Conservation (phyloP, 2,113 vertebrate genomes). For the Scomber scombrus region DNA sequence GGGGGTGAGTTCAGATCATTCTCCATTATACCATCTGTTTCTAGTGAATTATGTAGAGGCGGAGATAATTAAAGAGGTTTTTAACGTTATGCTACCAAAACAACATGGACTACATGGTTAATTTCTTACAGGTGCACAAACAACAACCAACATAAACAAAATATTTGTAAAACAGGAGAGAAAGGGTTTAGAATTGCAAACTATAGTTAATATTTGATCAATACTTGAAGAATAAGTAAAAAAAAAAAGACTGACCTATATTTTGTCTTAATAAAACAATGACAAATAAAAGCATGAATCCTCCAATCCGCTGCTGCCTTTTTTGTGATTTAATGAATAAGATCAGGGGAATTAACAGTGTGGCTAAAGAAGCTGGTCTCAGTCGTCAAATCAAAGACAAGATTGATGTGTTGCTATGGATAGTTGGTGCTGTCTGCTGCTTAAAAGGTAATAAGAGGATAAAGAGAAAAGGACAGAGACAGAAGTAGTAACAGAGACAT, state of each 20-base stretch:
- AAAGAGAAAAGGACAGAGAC: constrained; percentile 26
- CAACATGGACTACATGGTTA: constrained; percentile 8
- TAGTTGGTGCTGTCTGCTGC: constrained; percentile 26
- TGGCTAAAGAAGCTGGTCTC: neutral
- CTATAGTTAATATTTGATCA: neutral
- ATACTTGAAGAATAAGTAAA: neutral
- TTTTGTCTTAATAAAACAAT: neutral
- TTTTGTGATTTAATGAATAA: neutral
- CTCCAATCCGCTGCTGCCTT: neutral
- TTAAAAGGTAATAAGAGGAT: constrained; percentile 47
- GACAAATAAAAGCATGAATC: neutral
- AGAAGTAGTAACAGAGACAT: neutral
- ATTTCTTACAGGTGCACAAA: neutral
- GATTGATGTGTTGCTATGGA: constrained; percentile 39
- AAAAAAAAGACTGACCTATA: neutral
- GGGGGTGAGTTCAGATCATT: constrained; percentile 61
- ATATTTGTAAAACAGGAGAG: neutral
- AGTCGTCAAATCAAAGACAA: neutral
- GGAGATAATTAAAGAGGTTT: constrained; percentile 48
- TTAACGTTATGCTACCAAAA: constrained; percentile 29
- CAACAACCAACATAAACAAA: neutral
- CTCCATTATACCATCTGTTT: constrained; percentile 73
- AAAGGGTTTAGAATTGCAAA: neutral
- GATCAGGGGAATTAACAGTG: neutral
- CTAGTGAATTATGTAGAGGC: constrained; percentile 51